Conservation (phyloP, 1,140 invertebrate genomes). For the Scylla paramamosain region DNA sequence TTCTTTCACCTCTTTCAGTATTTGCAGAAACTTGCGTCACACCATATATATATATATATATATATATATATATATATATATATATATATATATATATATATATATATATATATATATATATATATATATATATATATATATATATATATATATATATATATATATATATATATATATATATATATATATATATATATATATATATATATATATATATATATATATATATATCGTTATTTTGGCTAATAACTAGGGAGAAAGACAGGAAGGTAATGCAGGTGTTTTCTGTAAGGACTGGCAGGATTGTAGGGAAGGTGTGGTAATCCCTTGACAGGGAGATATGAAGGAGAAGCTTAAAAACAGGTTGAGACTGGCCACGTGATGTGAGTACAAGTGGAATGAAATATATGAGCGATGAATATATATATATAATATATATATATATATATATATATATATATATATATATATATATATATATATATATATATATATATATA, state of each 20-base stretch:
- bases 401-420: neutral
- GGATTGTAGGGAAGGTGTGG: neutral
- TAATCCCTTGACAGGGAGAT: no score
- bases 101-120: constrained; percentile 26
- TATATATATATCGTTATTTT: no score
- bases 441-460: constrained; percentile 26
- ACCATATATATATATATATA: constrained; percentile 26
- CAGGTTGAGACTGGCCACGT: neutral
- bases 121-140: constrained; percentile 26
- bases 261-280: neutral
- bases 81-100: constrained; percentile 26
- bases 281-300: neutral
- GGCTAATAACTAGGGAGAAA: no score
- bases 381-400: neutral
- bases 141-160: constrained; percentile 26
- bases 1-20: no score
- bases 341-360: neutral
- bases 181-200: constrained; percentile 26
- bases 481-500: constrained; percentile 26
- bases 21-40: no score
- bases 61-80: constrained; percentile 26
- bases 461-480: constrained; percentile 26
- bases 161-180: constrained; percentile 26
- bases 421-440: constrained; percentile 26
- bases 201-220: constrained; percentile 17